phyloP scores from a whole-genome alignment of 2,797 vertebrate genomes.

The Cirrhinus molitorella region DNA sequence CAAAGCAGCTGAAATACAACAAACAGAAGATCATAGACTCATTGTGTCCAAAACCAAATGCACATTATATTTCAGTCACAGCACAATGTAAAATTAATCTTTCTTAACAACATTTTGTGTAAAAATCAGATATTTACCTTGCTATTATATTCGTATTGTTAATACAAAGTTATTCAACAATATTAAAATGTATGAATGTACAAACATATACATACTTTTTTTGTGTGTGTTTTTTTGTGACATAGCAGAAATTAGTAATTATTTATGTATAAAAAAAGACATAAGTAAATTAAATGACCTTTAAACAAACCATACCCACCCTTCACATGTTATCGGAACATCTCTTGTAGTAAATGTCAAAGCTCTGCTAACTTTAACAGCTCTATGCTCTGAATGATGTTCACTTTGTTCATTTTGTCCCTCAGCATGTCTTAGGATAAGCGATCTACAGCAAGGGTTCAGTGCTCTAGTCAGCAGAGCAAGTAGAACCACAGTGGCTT shows the following conservation, averaged over 20 bases:
- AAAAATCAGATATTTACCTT: background rate
- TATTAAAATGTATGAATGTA: background rate
- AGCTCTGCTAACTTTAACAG: slow-evolving; percentile 39
- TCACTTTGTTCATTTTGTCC: slow-evolving; percentile 42
- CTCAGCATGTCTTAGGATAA: slow-evolving; percentile 48
- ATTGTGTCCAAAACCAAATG: background rate
- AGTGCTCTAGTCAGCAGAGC: slow-evolving; percentile 72
- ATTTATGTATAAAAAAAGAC: background rate
- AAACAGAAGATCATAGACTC: background rate
- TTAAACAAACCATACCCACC: slow-evolving; percentile 70
- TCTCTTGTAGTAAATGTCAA: slow-evolving; percentile 48
- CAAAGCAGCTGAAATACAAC: slow-evolving; percentile 36
- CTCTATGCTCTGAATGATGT: slow-evolving; percentile 48
- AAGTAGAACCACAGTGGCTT: slow-evolving; percentile 68
- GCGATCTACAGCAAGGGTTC: slow-evolving; percentile 56
- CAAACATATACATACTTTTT: background rate
- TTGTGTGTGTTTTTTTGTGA: no score
- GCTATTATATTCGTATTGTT: background rate
- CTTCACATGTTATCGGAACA: slow-evolving; percentile 49
- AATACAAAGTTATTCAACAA: background rate
- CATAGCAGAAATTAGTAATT: background rate
- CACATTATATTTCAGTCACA: no score
- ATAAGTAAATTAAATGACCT: background rate
- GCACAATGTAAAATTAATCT: no score
- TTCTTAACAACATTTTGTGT: no score